Evolutionary conservation across 2,113 vertebrate genomes (phyloP).

Genomic region (Parus major): DNA sequence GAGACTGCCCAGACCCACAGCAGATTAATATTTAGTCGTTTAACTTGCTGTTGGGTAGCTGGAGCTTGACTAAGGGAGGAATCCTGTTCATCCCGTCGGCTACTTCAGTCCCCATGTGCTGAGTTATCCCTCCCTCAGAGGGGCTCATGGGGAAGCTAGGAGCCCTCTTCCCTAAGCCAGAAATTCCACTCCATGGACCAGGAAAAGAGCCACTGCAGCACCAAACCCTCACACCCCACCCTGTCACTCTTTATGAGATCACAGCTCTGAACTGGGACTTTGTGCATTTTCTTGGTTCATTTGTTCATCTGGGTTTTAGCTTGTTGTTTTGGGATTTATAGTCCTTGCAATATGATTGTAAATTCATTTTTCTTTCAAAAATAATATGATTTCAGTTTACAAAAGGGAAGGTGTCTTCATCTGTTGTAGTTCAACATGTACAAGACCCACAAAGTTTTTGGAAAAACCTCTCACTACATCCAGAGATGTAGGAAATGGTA

Average conservation of each 20-base stretch:
- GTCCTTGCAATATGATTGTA: background rate
- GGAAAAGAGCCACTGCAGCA: background rate
- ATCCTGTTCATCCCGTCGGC: background rate
- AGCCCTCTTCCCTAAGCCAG: background rate
- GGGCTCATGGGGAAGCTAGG: background rate
- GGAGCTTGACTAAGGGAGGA: background rate
- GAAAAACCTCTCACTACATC: background rate
- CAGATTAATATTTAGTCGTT: background rate
- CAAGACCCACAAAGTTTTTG: background rate
- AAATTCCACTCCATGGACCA: background rate
- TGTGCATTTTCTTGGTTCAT: background rate
- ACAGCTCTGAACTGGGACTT: background rate
- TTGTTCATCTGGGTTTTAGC: fast-evolving
- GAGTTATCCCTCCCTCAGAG: background rate
- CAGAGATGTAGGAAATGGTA: background rate
- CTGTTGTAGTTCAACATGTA: background rate
- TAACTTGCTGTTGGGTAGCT: background rate
- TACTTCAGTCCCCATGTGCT: background rate
- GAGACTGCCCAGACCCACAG: background rate
- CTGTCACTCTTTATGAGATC: background rate
- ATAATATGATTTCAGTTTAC: background rate
- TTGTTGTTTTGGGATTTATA: background rate
- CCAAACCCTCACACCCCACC: background rate
- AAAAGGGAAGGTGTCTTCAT: background rate
- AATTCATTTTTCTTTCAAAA: background rate